These are phyloP conservation scores for Chrysolina americana DNA, from an alignment of 2,888 invertebrate genomes.

Conservation along the genomic window DNA sequence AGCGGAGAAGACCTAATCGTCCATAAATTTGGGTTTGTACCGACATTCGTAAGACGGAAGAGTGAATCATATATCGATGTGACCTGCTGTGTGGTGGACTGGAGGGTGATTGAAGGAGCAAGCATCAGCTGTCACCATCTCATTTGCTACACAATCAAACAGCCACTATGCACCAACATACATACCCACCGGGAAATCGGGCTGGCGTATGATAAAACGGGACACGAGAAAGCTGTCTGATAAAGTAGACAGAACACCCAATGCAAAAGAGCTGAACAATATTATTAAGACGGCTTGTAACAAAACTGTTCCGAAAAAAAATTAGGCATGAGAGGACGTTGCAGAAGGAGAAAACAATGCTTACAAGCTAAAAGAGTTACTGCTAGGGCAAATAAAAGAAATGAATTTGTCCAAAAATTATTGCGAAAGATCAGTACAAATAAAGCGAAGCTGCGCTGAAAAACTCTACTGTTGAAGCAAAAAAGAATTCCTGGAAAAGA, in stretches of 20 bases:
- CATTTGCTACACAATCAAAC: not conserved
- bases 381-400: too few species aligned
- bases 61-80: too few species aligned
- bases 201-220: not conserved
- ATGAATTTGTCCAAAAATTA: not conserved
- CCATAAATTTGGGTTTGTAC: too few species aligned
- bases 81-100: too few species aligned
- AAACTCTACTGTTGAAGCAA: constrained; percentile 12
- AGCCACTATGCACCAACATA: not conserved
- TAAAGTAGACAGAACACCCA: not conserved
- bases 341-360: not conserved
- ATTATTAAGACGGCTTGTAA: not conserved
- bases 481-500: constrained; percentile 35
- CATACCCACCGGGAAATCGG: not conserved
- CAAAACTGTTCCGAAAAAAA: not conserved
- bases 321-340: too few species aligned
- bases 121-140: constrained; percentile 18
- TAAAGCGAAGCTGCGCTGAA: not conserved
- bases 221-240: constrained; percentile 10
- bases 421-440: not conserved
- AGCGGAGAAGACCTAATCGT: too few species aligned
- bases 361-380: too few species aligned
- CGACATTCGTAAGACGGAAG: too few species aligned
- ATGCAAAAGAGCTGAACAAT: not conserved
- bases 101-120: constrained; percentile 23